A percentile compares a stretch with the other conserved stretches of the same genome.
Conservation (phyloP, 2,797 vertebrate species). For the Hapalemur alaotrensis region DNA sequence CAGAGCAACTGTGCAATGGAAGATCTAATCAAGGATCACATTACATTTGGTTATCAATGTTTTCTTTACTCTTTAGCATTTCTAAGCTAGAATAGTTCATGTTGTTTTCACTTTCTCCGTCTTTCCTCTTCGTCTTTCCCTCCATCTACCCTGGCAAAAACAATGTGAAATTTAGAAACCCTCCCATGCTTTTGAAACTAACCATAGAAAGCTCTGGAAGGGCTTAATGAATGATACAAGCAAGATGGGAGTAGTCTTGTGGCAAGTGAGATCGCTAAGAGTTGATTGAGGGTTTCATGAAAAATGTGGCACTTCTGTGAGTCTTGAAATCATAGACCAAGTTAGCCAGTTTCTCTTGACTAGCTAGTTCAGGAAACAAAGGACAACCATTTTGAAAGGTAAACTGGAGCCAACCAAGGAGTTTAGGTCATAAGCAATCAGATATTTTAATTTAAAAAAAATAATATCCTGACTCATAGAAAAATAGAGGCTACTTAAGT, state of each 20-base stretch:
- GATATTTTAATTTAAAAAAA: slow-evolving; percentile 23
- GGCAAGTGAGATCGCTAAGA: not conserved
- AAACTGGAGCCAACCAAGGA: not conserved
- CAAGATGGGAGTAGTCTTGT: not conserved
- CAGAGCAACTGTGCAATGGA: not conserved
- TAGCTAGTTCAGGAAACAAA: slow-evolving; percentile 19
- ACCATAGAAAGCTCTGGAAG: not conserved
- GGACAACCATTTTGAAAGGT: not conserved
- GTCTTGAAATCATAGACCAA: not conserved
- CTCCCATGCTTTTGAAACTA: not conserved
- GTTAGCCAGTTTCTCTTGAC: not conserved
- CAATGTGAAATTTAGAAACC: not conserved
- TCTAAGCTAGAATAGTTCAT: not conserved
- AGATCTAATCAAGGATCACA: not conserved
- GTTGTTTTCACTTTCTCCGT: not conserved
- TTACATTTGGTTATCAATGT: not conserved
- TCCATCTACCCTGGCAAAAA: not conserved
- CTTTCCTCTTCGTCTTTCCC: not conserved
- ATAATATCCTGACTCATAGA: slow-evolving; percentile 1
- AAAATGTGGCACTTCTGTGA: not conserved
- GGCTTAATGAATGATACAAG: not conserved
- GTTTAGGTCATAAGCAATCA: slow-evolving; percentile 3
- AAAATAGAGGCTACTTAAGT: not conserved
- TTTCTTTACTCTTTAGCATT: not conserved
- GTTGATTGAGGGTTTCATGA: not conserved